These are phyloP conservation scores for Heliconius ethilla DNA, from an alignment of 2,888 invertebrate species.

Conservation along the genomic window DNA sequence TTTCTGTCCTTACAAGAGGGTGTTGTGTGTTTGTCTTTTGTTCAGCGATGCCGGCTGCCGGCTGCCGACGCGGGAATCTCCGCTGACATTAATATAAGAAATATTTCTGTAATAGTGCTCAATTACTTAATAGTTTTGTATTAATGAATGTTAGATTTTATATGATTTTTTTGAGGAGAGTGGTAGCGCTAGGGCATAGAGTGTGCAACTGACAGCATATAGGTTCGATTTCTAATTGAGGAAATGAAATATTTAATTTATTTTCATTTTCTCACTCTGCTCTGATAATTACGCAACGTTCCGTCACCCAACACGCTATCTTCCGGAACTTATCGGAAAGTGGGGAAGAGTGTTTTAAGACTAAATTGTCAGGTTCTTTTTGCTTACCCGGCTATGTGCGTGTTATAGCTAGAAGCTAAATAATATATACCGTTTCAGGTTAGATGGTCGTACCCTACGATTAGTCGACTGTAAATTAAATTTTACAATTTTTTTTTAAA, in stretches of 20 bases:
- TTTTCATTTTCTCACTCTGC: background rate
- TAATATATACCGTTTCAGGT: too few relatives aligned
- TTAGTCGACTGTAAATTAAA: too few relatives aligned
- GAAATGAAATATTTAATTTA: background rate
- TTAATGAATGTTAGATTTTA: background rate
- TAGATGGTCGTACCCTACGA: too few relatives aligned
- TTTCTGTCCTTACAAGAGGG: slow-evolving; percentile 64
- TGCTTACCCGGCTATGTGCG: background rate
- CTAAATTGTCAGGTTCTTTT: background rate
- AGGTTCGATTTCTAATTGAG: background rate
- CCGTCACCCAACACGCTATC: too few relatives aligned
- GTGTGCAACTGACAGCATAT: background rate
- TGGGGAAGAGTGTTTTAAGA: background rate
- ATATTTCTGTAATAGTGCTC: slow-evolving; percentile 39
- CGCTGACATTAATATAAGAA: slow-evolving; percentile 45
- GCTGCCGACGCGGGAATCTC: slow-evolving; percentile 59
- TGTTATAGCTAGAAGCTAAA: too few relatives aligned
- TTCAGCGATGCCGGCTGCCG: slow-evolving; percentile 64
- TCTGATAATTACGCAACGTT: background rate
- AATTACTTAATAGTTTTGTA: slow-evolving; percentile 27
- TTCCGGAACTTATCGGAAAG: too few relatives aligned
- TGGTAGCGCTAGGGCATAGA: too few relatives aligned
- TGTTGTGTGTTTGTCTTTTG: slow-evolving; percentile 74
- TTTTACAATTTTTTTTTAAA: too few relatives aligned
- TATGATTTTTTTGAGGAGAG: too few relatives aligned